Conservation (phyloP, 2,888 invertebrate species). For the Hypsopygia costalis region DNA sequence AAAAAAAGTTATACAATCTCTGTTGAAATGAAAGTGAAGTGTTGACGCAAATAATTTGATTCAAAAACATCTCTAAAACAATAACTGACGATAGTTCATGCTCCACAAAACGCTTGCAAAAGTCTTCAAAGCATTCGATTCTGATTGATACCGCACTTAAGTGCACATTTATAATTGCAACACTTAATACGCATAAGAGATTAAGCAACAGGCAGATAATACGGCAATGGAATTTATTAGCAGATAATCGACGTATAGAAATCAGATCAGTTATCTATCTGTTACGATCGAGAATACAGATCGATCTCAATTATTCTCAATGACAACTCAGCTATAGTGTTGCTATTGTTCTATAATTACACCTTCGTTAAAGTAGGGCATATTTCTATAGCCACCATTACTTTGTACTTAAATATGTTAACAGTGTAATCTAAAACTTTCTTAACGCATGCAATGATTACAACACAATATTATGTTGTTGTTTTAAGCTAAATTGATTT, state of each 20-base stretch:
- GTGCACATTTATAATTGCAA: not conserved
- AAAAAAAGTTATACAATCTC: no score
- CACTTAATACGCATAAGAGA: not conserved
- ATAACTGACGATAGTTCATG: no score
- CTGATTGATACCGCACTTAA: not conserved
- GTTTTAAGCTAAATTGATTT: no score
- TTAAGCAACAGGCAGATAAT: constrained; percentile 9
- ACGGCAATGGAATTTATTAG: constrained; percentile 27
- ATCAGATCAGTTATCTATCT: constrained; percentile 40
- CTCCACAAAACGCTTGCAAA: no score
- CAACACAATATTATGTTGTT: no score
- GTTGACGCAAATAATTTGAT: no score
- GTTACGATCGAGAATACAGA: constrained; percentile 33
- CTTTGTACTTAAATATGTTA: not conserved
- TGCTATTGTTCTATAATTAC: constrained; percentile 6
- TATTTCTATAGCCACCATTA: not conserved
- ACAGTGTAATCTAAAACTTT: no score
- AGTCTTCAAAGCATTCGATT: no score
- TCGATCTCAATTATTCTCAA: not conserved
- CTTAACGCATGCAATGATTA: no score
- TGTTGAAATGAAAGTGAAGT: no score
- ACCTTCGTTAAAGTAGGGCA: not conserved
- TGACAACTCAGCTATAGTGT: constrained; percentile 2
- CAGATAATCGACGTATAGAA: constrained; percentile 23
- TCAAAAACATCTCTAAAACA: no score